A percentile compares a stretch with the other conserved stretches of the same genome.
Conservation (phyloP, 2,797 vertebrate genomes). For the Limosa lapponica region DNA sequence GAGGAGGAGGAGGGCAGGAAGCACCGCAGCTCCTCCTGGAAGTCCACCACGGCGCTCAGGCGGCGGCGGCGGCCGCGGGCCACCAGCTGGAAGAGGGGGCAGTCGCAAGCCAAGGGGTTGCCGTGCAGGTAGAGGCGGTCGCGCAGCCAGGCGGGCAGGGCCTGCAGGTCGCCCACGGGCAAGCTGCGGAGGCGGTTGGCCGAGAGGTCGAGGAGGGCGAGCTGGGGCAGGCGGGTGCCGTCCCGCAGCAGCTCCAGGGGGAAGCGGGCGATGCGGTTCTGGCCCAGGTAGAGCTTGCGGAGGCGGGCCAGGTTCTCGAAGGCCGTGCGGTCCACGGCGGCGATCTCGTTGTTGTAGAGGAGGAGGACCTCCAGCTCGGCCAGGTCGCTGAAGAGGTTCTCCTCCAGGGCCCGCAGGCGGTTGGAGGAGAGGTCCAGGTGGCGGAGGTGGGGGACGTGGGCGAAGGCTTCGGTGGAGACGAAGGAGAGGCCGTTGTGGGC, state of each 20-base stretch:
- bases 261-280: constrained; percentile 92
- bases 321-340: constrained; percentile 88
- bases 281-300: constrained; percentile 95
- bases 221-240: constrained; percentile 83
- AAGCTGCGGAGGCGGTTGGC: constrained; percentile 90
- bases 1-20: background rate
- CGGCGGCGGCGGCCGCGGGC: constrained; percentile 88
- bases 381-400: constrained; percentile 90
- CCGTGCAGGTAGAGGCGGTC: constrained; percentile 94
- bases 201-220: constrained; percentile 91
- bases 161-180: constrained; percentile 83
- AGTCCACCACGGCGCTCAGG: constrained; percentile 90
- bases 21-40: constrained; percentile 88
- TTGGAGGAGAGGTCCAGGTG: constrained; percentile 96
- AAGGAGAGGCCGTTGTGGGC: constrained; percentile 92
- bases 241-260: constrained; percentile 91
- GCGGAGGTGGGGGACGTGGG: constrained; percentile 85
- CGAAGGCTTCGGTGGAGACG: constrained; percentile 92
- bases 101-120: constrained; percentile 90
- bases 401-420: constrained; percentile 84
- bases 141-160: constrained; percentile 89
- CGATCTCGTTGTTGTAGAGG: constrained; percentile 93
- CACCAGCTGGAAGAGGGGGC: constrained; percentile 90
- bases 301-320: constrained; percentile 86
- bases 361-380: constrained; percentile 89